Evolutionary conservation across 2,113 vertebrate species (phyloP).

Genomic region (Felis chaus): DNA sequence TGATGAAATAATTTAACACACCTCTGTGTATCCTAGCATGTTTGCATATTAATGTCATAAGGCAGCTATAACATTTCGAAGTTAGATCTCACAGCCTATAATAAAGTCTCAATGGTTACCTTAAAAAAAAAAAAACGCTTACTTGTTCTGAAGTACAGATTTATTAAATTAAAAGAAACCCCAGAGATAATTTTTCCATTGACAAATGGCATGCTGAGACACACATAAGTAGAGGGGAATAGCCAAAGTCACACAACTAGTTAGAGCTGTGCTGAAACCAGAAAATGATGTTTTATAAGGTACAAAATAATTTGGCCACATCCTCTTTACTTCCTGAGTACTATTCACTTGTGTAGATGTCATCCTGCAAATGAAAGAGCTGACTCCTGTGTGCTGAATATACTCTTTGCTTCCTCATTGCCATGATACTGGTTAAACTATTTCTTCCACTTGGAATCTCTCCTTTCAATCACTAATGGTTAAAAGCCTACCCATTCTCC

Average conservation of each 20-base stretch:
- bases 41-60: background rate
- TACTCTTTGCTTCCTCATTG: background rate
- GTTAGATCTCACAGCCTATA: background rate
- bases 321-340: background rate
- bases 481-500: slow-evolving; percentile 3
- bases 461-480: background rate
- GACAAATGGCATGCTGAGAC: background rate
- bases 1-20: background rate
- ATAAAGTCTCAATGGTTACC: background rate
- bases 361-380: background rate
- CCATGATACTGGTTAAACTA: background rate
- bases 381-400: background rate
- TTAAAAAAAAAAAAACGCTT: background rate
- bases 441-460: background rate
- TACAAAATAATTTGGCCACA: slow-evolving; percentile 8
- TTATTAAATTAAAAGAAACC: background rate
- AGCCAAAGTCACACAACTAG: background rate
- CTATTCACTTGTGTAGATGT: background rate
- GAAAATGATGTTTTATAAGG: slow-evolving; percentile 15
- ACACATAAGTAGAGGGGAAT: background rate
- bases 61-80: background rate
- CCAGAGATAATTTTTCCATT: slow-evolving; percentile 1
- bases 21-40: background rate
- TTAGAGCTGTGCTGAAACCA: slow-evolving; percentile 6
- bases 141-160: background rate